Evolutionary conservation across 53 echinoderm and acorn worm species (phyloP).

Genomic region (Patiria pectinifera): DNA sequence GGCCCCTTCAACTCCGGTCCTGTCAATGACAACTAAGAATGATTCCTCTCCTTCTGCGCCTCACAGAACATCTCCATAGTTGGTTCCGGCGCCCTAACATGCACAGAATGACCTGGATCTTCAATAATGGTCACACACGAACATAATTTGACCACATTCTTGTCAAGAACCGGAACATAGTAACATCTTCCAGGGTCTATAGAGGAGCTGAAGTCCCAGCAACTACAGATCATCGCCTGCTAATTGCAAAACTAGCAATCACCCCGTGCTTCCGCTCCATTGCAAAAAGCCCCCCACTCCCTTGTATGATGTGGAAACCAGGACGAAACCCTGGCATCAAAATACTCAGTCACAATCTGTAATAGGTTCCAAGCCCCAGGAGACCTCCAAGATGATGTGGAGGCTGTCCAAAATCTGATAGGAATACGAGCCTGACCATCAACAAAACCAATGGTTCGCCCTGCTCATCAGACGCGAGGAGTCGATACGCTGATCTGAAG

Average conservation of each 20-base stretch:
- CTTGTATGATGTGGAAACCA: not conserved
- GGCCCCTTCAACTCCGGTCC: not conserved
- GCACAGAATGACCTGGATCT: slow-evolving; percentile 17
- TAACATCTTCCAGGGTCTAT: slow-evolving; percentile 7
- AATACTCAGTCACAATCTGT: not conserved
- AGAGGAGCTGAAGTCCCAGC: slow-evolving; percentile 24
- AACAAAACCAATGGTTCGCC: slow-evolving; percentile 26
- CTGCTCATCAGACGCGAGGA: slow-evolving; percentile 20
- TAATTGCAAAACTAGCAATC: not conserved
- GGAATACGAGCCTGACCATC: not conserved
- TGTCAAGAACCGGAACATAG: not conserved
- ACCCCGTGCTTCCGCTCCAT: not conserved
- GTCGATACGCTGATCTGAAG: not conserved
- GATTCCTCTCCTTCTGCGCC: slow-evolving; percentile 11
- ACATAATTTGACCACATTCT: slow-evolving; percentile 14
- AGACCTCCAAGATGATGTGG: slow-evolving; percentile 12
- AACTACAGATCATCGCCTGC: slow-evolving; percentile 8
- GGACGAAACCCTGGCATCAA: not conserved
- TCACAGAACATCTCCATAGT: not conserved
- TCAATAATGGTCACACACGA: not conserved
- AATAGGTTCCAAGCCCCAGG: not conserved
- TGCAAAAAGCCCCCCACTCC: not conserved
- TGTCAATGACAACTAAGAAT: slow-evolving; percentile 1
- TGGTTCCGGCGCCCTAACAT: not conserved
- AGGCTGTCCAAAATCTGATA: slow-evolving; percentile 10